phyloP scores from a whole-genome alignment of 2,797 vertebrate genomes.

The Tadarida brasiliensis region DNA sequence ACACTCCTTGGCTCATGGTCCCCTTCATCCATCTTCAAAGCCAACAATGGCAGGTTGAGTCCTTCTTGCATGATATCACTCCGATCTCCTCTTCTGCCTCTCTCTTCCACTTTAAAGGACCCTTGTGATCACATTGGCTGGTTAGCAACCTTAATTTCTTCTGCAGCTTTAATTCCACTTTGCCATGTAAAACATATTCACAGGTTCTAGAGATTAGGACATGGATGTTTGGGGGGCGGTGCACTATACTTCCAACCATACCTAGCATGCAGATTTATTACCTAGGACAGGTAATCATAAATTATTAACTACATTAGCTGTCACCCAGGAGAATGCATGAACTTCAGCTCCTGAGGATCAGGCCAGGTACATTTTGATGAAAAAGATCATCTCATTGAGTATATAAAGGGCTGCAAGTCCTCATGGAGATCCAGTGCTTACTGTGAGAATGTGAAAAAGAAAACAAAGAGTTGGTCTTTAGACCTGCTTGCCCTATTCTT shows the following conservation, averaged over 20 bases:
- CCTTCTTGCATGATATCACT: background rate
- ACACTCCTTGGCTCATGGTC: background rate
- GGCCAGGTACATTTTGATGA: background rate
- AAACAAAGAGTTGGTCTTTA: background rate
- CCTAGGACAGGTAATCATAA: background rate
- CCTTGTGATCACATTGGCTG: background rate
- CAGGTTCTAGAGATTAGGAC: background rate
- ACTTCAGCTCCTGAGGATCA: background rate
- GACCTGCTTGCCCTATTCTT: background rate
- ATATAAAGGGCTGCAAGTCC: background rate
- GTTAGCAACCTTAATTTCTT: background rate
- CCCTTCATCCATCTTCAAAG: constrained; percentile 14
- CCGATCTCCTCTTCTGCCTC: background rate
- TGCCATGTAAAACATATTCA: background rate
- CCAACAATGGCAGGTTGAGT: background rate
- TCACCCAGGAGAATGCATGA: background rate
- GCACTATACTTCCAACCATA: background rate
- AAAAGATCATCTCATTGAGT: background rate
- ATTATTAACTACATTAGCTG: constrained; percentile 3
- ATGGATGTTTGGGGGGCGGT: background rate
- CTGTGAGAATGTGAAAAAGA: background rate
- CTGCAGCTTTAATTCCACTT: background rate
- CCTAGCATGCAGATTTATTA: background rate
- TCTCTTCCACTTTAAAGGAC: background rate
- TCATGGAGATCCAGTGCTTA: background rate